Percentiles rank a stretch among this genome's conserved stretches.
phyloP scores from a whole-genome alignment of 2,797 vertebrate species.

The Mallotus villosus region DNA sequence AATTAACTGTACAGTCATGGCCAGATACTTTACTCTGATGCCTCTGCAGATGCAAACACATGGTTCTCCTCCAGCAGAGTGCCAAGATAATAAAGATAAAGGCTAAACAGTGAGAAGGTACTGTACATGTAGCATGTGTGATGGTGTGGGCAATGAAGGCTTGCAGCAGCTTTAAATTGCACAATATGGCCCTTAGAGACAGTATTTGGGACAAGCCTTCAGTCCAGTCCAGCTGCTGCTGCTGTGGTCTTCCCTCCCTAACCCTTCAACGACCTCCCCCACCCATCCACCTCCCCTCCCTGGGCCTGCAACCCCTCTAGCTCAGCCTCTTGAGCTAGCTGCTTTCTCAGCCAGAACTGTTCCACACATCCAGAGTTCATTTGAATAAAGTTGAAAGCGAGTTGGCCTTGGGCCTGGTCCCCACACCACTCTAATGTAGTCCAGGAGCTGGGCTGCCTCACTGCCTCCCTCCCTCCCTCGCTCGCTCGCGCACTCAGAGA shows the following conservation, averaged over 20 bases:
- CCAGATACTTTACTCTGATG: not conserved
- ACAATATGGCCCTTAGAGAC: slow-evolving; percentile 47
- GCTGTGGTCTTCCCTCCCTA: not conserved
- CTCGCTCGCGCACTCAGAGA: slow-evolving; percentile 27
- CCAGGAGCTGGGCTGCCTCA: slow-evolving; percentile 44
- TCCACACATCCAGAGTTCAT: slow-evolving; percentile 61
- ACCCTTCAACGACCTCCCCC: too few species aligned
- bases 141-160: not conserved
- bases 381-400: slow-evolving; percentile 63
- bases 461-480: not conserved
- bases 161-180: slow-evolving; percentile 35
- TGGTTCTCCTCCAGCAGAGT: slow-evolving; percentile 44
- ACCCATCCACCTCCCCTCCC: slow-evolving; percentile 14
- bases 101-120: slow-evolving; percentile 19
- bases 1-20: not conserved
- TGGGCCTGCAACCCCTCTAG: slow-evolving; percentile 39
- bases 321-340: slow-evolving; percentile 28
- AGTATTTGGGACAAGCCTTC: not conserved
- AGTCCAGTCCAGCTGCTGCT: slow-evolving; percentile 41
- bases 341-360: slow-evolving; percentile 11
- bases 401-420: slow-evolving; percentile 44
- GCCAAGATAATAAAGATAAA: slow-evolving; percentile 31
- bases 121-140: not conserved
- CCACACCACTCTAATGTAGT: slow-evolving; percentile 48
- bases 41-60: slow-evolving; percentile 41